Conservation (phyloP, 2,888 invertebrate genomes). For the Perizoma flavofasciatum region DNA sequence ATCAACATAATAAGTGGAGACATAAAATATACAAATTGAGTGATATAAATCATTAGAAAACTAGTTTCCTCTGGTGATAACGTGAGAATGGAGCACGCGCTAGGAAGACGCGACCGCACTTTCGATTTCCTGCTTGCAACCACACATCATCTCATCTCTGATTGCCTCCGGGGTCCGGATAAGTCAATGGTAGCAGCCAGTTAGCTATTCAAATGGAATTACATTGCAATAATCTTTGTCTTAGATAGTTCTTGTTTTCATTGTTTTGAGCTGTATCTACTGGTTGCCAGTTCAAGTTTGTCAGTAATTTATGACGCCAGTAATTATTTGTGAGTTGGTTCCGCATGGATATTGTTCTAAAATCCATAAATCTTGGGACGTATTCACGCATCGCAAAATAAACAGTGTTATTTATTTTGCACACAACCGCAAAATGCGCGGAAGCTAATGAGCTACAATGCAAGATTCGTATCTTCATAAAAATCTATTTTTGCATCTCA, state of each 20-base stretch:
- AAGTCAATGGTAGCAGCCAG: conserved; percentile 14
- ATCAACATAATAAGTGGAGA: neutral
- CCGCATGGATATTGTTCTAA: conserved; percentile 33
- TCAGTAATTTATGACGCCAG: conserved; percentile 12
- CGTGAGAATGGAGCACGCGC: conserved; percentile 47
- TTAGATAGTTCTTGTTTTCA: conserved; percentile 13
- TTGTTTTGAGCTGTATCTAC: conserved; percentile 6
- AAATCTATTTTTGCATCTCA: conserved; percentile 36
- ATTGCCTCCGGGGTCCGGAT: conserved; percentile 35
- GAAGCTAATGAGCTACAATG: conserved; percentile 36
- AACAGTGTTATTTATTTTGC: conserved; percentile 35
- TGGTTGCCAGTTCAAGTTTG: conserved; percentile 1
- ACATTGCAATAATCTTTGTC: conserved; percentile 14
- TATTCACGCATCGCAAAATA: conserved; percentile 31
- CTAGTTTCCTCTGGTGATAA: conserved; percentile 38
- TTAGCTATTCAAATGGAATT: conserved; percentile 16
- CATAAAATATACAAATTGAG: conserved; percentile 4
- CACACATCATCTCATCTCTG: conserved; percentile 25
- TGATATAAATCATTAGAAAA: conserved; percentile 5
- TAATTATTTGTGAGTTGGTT: conserved; percentile 21
- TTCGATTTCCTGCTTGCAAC: conserved; percentile 60
- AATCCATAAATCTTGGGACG: conserved; percentile 33
- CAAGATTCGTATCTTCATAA: conserved; percentile 36
- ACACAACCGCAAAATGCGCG: no score
- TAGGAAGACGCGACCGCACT: conserved; percentile 57